These are phyloP conservation scores for Buphagus erythrorhynchus DNA, from an alignment of 2,797 vertebrate species.

Conservation along the genomic window DNA sequence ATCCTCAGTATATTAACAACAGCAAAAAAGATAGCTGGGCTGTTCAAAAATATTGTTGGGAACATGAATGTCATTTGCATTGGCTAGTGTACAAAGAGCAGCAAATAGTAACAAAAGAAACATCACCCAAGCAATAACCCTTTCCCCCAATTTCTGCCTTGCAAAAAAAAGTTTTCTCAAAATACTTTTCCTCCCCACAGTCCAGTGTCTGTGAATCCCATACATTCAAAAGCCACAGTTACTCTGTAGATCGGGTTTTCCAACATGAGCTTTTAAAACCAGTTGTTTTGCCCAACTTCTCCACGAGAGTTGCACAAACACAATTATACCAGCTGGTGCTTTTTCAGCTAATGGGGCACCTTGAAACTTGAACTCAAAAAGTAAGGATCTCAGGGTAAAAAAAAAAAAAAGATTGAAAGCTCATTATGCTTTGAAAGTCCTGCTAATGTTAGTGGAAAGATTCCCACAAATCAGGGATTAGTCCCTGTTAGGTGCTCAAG, in stretches of 20 bases:
- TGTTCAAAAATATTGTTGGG: slow-evolving; percentile 52
- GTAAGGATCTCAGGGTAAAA: neutral
- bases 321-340: neutral
- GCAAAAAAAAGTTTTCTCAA: slow-evolving; percentile 24
- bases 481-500: neutral
- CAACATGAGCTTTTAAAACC: neutral
- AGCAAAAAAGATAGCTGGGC: slow-evolving; percentile 68
- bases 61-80: slow-evolving; percentile 48
- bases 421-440: neutral
- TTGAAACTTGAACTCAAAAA: neutral
- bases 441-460: neutral
- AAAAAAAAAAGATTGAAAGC: neutral
- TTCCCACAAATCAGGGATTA: neutral
- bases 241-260: neutral
- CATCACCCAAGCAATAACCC: slow-evolving; percentile 3
- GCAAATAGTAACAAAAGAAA: slow-evolving; percentile 58
- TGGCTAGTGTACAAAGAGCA: slow-evolving; percentile 56
- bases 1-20: slow-evolving; percentile 61
- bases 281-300: neutral
- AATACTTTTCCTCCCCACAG: slow-evolving; percentile 26
- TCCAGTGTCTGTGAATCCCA: slow-evolving; percentile 33
- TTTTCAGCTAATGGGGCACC: neutral
- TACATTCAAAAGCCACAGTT: slow-evolving; percentile 56
- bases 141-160: slow-evolving; percentile 6
- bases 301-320: neutral